Percentiles rank a stretch among this genome's conserved stretches.
Conservation (phyloP, 2,113 vertebrate species). For the Ahaetulla prasina region DNA sequence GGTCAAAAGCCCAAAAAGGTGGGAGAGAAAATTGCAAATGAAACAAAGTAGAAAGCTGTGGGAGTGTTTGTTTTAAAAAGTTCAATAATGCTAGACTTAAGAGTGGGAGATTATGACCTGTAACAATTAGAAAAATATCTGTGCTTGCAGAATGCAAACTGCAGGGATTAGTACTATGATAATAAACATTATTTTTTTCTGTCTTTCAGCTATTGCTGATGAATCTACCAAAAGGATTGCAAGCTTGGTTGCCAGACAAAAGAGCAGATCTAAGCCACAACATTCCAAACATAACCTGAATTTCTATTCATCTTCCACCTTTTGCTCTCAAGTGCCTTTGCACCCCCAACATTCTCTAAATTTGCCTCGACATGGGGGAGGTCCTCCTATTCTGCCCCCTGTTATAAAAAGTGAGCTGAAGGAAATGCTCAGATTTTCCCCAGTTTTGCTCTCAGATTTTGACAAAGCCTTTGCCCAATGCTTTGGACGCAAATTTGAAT, state of each 20-base stretch:
- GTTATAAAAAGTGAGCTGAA: conserved; percentile 78
- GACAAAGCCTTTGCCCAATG: conserved; percentile 68
- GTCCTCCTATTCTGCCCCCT: conserved; percentile 70
- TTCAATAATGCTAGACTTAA: not conserved
- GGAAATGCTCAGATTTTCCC: conserved; percentile 77
- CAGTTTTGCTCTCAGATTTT: conserved; percentile 76
- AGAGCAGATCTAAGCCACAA: conserved; percentile 24
- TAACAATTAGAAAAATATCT: not conserved
- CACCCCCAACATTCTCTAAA: conserved; percentile 55
- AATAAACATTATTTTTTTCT: not conserved
- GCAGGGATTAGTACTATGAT: not conserved
- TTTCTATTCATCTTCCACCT: not conserved
- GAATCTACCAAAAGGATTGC: conserved; percentile 79
- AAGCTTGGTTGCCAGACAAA: conserved; percentile 80
- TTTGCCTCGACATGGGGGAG: conserved; percentile 61
- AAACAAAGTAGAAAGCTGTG: not conserved
- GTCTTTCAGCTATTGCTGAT: conserved; percentile 74
- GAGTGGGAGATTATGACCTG: not conserved
- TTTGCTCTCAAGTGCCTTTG: conserved; percentile 46
- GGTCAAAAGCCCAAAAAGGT: not conserved
- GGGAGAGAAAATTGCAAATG: not conserved
- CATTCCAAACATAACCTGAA: not conserved
- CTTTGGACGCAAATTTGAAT: conserved; percentile 75
- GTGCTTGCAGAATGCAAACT: not conserved
- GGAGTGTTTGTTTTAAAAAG: not conserved